Percentiles rank a stretch among this genome's conserved stretches.
Evolutionary conservation across 2,113 vertebrate species (phyloP).

Genomic region (Eulacestoma nigropectus): DNA sequence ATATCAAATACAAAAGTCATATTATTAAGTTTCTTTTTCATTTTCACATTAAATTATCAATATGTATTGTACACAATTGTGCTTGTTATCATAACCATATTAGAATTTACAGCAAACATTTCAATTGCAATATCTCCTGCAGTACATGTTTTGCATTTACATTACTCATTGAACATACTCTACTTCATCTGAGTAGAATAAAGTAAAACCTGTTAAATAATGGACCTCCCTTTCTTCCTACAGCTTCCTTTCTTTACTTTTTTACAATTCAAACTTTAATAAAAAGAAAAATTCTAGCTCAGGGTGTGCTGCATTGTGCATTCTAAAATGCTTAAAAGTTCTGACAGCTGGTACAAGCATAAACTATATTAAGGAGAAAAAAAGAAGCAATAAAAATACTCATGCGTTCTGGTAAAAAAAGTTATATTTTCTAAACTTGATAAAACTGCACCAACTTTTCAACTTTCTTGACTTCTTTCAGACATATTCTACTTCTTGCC

Average conservation of each 20-base stretch:
- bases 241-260: not conserved
- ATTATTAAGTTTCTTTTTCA: not conserved
- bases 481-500: not conserved
- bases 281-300: not conserved
- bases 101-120: not conserved
- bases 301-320: not conserved
- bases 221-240: not conserved
- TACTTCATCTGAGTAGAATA: not conserved
- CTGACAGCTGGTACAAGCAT: not conserved
- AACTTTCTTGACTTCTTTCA: not conserved
- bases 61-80: not conserved
- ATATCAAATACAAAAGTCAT: not conserved
- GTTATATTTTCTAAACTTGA: not conserved
- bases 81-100: not conserved
- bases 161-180: not conserved
- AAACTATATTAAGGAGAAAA: not conserved
- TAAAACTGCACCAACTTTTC: not conserved
- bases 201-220: not conserved
- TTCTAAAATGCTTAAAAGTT: not conserved
- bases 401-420: not conserved
- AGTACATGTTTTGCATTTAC: not conserved
- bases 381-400: not conserved
- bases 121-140: not conserved
- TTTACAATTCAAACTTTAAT: not conserved
- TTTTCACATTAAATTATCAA: not conserved